Evolutionary conservation across 2,113 vertebrate species (phyloP), one percentile per base, ranked within the genome.

Genomic region (Labrus mixtus): DNA sequence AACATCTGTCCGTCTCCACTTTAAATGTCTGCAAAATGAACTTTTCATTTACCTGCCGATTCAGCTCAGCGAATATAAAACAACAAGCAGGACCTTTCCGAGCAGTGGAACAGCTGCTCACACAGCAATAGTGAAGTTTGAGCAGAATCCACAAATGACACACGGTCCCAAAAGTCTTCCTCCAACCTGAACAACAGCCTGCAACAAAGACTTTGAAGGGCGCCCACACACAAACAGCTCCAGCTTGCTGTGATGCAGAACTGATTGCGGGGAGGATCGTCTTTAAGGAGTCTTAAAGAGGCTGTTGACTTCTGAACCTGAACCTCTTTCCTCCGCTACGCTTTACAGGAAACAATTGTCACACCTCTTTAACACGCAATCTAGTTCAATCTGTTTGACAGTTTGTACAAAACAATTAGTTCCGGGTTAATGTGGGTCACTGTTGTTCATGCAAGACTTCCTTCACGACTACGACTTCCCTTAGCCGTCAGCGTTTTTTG

Each of bases 301-400:
- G 33, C 41, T 36, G 36, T 54, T 50, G 39, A 29, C 65, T 33
- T 36, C 16, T 67, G 33, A 76, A 67, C 39, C 65, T 61, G 39
- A 61, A 56, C 66, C 54, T 12, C 6, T 9, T 15, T 16, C 9
- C 12, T 66, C 36, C 13, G 23, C 67, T 54, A 23, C 10, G 0
- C 50, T 58, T 69, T 12, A 43, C 51, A 75, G 56, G 76, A 83
- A 69, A 50, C 36, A 17, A 36, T 53, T 53, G 60, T 23, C 46
- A 58, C 4, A 48, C 20, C 46, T 61, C 37, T 29, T 68, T 16
- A 63, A 78, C 36, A 50, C 15, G 23, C 23, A 39, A 46, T 16
- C 23, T 9, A 22, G 33, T 43, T 68, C n/a, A 51, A 62, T 37
- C 15, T 3, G 57, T 57, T 67, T 50, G 51, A 51, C 22, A 41